A percentile compares a stretch with the other conserved stretches of the same genome.
Conservation (phyloP, 2,113 vertebrate species). For the Phaetusa simplex region DNA sequence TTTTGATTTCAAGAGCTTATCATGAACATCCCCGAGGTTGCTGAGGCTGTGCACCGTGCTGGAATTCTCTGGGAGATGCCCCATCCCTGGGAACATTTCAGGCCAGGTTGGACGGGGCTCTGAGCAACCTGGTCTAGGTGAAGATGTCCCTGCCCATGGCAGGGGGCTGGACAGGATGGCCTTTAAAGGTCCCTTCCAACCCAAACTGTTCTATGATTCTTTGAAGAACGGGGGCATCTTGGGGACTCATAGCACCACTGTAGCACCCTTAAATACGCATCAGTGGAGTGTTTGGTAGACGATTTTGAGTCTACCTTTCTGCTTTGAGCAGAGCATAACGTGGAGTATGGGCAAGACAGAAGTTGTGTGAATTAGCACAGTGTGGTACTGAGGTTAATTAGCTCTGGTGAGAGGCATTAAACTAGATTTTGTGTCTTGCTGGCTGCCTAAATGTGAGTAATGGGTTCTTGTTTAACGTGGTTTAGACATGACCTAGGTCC, state of each 20-base stretch:
- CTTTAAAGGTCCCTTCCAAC: background rate
- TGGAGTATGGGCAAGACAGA: background rate
- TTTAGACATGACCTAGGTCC: background rate
- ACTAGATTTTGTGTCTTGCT: background rate
- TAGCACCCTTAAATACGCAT: too few species aligned
- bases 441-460: background rate
- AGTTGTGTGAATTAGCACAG: background rate
- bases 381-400: background rate
- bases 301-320: background rate
- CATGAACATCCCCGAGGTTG: accelerated
- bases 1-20: background rate
- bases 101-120: background rate
- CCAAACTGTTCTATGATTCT: background rate
- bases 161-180: background rate
- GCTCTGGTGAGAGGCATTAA: background rate
- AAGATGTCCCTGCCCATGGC: background rate
- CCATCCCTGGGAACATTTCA: background rate
- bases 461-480: background rate
- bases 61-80: background rate
- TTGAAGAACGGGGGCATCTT: background rate
- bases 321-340: background rate
- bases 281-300: background rate
- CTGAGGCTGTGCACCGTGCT: background rate
- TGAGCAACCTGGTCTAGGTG: background rate
- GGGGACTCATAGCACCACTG: too few species aligned